Evolutionary conservation across 2,888 invertebrate species (phyloP).

Genomic region (Monoplex corrugatus): DNA sequence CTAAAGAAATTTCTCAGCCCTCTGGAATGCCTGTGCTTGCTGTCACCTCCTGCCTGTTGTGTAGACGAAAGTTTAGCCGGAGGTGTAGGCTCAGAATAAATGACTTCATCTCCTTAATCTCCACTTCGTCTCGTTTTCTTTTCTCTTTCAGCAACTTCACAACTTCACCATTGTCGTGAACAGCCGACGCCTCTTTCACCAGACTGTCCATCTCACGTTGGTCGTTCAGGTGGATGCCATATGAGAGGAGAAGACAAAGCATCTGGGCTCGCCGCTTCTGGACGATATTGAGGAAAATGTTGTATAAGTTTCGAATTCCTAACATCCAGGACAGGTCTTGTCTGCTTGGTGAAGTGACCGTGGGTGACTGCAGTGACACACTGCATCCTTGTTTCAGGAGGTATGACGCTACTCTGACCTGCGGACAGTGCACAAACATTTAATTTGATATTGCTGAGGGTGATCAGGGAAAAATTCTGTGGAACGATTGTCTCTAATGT

Average conservation of each 20-base stretch:
- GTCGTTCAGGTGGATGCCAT: not conserved
- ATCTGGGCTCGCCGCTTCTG: not conserved
- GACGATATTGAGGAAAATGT: not conserved
- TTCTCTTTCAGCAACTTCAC: not conserved
- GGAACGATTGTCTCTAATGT: no score
- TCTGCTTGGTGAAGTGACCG: not conserved
- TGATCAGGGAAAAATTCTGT: no score
- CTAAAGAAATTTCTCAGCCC: no score
- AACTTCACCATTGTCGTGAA: not conserved
- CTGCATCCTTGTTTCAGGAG: not conserved
- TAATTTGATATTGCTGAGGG: no score
- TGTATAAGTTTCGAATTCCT: not conserved
- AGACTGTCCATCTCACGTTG: not conserved
- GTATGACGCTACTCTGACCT: not conserved
- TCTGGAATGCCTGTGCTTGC: no score
- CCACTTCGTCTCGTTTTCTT: no score
- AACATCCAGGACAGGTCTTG: not conserved
- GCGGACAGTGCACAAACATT: no score
- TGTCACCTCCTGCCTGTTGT: no score
- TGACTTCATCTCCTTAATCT: no score
- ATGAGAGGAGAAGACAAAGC: slow-evolving; percentile 8
- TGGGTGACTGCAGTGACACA: not conserved
- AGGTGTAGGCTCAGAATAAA: no score
- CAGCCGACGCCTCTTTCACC: not conserved
- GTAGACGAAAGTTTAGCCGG: no score